Percentiles rank a stretch among this genome's conserved stretches.
phyloP scores from a whole-genome alignment of 2,113 vertebrate genomes.

The Tor tambroides region DNA sequence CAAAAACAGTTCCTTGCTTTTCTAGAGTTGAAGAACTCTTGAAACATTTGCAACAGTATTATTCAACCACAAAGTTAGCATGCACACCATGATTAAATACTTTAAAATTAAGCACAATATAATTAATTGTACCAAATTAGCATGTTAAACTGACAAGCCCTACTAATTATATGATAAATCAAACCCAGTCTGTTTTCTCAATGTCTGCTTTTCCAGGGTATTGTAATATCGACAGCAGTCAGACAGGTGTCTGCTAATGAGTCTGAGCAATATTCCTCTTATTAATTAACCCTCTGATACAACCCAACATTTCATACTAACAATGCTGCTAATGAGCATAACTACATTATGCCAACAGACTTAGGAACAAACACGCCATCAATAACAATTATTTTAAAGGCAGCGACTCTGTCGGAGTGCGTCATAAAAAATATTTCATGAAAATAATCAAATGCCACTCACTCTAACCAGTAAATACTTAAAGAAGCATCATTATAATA shows the following conservation, averaged over 20 bases:
- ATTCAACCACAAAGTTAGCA: no score
- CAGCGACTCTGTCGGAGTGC: neutral
- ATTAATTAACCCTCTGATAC: neutral
- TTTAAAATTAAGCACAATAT: constrained; percentile 43
- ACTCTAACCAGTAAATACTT: constrained; percentile 14
- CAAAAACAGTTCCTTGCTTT: no score
- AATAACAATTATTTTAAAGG: constrained; percentile 31
- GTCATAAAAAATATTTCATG: constrained; percentile 23
- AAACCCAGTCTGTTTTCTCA: neutral
- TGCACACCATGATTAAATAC: no score
- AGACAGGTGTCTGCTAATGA: constrained; percentile 21
- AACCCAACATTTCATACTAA: neutral
- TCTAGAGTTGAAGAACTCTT: no score
- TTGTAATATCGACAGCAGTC: neutral
- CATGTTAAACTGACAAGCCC: neutral
- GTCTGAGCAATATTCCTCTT: constrained; percentile 8
- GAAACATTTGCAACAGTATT: no score
- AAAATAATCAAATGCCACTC: constrained; percentile 44
- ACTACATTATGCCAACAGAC: neutral
- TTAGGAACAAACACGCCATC: neutral
- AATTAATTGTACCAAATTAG: constrained; percentile 31
- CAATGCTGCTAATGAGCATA: neutral
- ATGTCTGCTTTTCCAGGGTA: neutral
- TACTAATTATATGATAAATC: constrained; percentile 56
- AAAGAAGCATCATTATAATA: no score